phyloP scores from a whole-genome alignment of 2,888 invertebrate genomes.

The Crepidodera aurea region DNA sequence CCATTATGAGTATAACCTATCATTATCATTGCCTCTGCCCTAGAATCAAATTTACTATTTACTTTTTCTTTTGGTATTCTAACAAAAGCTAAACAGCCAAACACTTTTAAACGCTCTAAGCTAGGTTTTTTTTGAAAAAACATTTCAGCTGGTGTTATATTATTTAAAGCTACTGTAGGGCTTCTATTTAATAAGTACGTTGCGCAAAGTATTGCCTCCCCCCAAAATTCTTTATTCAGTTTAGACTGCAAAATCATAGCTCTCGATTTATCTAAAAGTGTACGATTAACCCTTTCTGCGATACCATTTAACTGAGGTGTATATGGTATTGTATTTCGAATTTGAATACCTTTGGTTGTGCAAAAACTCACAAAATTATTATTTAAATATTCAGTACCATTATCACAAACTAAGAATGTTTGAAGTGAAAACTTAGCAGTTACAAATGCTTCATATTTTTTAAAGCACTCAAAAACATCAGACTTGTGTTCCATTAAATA shows the following conservation, averaged over 20 bases:
- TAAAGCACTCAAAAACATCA: too few relatives aligned
- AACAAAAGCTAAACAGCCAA: conserved; percentile 13
- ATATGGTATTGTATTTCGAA: not conserved
- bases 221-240: conserved; percentile 4
- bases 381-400: conserved; percentile 6
- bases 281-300: conserved; percentile 2
- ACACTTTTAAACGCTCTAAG: conserved; percentile 13
- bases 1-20: not conserved
- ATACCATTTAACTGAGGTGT: conserved; percentile 8
- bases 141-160: not conserved
- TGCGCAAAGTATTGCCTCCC: conserved; percentile 4
- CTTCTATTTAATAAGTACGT: conserved; percentile 8
- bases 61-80: conserved; percentile 13
- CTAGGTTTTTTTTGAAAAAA: not conserved
- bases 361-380: conserved; percentile 1
- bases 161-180: conserved; percentile 1
- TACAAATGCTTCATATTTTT: not conserved
- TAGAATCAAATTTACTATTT: conserved; percentile 14
- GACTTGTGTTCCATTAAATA: not conserved
- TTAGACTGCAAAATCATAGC: conserved; percentile 8
- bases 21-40: not conserved
- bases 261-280: conserved; percentile 9
- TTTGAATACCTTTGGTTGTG: not conserved
- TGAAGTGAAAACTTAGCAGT: not conserved
- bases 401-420: conserved; percentile 1